Evolutionary conservation across 2,888 invertebrate genomes (phyloP), one percentile per base, ranked within the genome.

Genomic region (Andrena chrysosceles): DNA sequence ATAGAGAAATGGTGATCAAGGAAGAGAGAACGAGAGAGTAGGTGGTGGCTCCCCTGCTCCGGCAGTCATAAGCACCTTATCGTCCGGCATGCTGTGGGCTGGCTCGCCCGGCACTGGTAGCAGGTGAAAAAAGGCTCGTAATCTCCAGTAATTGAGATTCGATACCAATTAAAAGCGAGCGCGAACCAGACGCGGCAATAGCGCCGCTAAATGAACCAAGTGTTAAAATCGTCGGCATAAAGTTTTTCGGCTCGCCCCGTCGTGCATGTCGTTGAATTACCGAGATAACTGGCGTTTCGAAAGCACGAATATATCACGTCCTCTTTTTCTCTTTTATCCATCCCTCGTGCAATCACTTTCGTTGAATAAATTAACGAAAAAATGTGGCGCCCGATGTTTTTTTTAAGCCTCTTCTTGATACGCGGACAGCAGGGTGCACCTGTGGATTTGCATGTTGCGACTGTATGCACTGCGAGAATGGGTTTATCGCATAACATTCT

Each of bases 101-200:
- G 42, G 31, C 62, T 62, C 42, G 76, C 35, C 69, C 71, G 66
- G 72, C 68, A 60, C 72, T 63, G 73, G 76, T 73, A 82, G 75
- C 81, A 80, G 82, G 77, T 87, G 80, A 87, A 87, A 86, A 84
- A 83, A 80, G 63, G 42, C 78, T 72, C 81, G 86, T 90, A 89
- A 91, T 92, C 91, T 88, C 64, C 74, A 75, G 89, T 90, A 91
- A 92, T 92, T 91, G 91, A 92, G 89, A 89, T 91, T 91, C 90
- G 92, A 91, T 91, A 90, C 89, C 90, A 89, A 90, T 90, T 88
- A 90, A 90, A 90, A 83, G 84, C 83, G 77, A 83, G 80, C 88
- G 86, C 86, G 87, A 85, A 79, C 74, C 78, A 67, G 76, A 35
- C 76, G 71, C 63, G 56, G 66, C 69, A 77, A 80, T 69, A 77